Base-by-base conservation (phyloP, 2,113 vertebrate genomes). In the western clawed frog (Xenopus tropicalis) region DNA sequence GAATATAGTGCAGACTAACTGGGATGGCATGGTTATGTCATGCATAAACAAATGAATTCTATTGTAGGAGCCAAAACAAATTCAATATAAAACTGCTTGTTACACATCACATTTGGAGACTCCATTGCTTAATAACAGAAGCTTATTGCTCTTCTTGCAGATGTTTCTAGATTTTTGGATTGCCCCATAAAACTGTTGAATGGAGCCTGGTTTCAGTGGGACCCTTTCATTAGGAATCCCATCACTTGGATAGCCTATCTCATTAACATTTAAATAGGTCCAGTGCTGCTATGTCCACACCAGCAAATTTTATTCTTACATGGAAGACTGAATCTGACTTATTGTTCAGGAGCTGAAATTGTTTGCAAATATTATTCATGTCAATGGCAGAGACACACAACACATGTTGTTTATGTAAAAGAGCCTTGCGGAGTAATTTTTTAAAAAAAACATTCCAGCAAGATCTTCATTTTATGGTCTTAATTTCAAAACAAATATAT, bases 231-330 rank as follows among this genome's bases (percentile, higher is more conserved):
- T 76, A 69, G 73, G 54, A 76, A 61, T 63, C 66, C 66, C 48
- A 76, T 76, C 59, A 76, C 59, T 69, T 67, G 44, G 25, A 69
- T 44, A 69, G 66, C 66, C 66, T 76, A 11, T 76, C 66, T 69
- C 73, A 76, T 76, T 76, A 76, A 76, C 73, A 76, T 76, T 76
- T 76, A 76, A 76, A 76, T 76, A 76, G 69, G 59, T 69, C 66
- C 66, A 62, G 66, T 20, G 46, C 20, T 56, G 17, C 66, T 69
- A 68, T 76, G 66, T 69, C 73, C 73, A 76, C 73, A 69, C 16
- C 58, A 44, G 46, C 61, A 76, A 43, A 69, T 69, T 69, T 76
- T 76, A 63, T 76, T 63, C 44, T 69, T 54, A 51, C 61, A 25
- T 69, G 73, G 59, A 76, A 76, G 46, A 69, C 44, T 76, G 73